Evolutionary conservation across 53 echinoderm and acorn worm species (phyloP).

Genomic region (Luidia sarsii): DNA sequence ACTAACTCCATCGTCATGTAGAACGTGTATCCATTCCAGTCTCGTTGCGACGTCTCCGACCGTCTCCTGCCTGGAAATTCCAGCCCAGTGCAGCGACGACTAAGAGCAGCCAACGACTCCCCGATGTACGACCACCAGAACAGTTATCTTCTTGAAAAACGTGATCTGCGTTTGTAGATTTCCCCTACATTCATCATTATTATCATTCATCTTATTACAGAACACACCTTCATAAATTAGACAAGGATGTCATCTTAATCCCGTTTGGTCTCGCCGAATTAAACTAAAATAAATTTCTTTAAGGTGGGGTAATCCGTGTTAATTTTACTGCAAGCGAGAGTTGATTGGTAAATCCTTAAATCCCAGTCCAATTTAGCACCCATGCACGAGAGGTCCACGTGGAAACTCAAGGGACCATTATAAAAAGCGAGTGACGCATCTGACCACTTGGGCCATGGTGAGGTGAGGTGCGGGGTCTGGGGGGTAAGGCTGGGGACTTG

Average conservation of each 20-base stretch:
- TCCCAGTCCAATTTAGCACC: constrained; percentile 19
- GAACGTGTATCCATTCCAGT: too few species aligned
- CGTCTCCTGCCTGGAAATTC: too few species aligned
- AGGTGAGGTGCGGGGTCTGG: background rate
- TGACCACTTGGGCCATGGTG: background rate
- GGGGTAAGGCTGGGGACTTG: background rate
- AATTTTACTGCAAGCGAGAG: background rate
- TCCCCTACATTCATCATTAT: background rate
- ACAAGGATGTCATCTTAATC: constrained; percentile 25
- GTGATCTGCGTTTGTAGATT: too few species aligned
- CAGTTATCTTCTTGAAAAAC: too few species aligned
- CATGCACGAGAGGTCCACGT: constrained; percentile 12
- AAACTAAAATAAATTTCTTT: constrained; percentile 15
- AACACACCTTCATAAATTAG: constrained; percentile 32
- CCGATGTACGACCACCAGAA: background rate
- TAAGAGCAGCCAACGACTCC: too few species aligned
- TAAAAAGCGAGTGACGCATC: constrained; percentile 36
- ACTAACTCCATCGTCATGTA: too few species aligned
- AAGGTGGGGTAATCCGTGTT: background rate
- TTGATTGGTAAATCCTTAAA: constrained; percentile 44
- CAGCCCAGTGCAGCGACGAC: too few species aligned
- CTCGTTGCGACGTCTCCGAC: too few species aligned
- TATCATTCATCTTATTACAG: constrained; percentile 7
- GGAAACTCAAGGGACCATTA: constrained; percentile 4
- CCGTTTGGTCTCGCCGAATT: constrained; percentile 2